Evolutionary conservation across 2,797 vertebrate genomes (phyloP).

Genomic region (Pitangus sulphuratus): DNA sequence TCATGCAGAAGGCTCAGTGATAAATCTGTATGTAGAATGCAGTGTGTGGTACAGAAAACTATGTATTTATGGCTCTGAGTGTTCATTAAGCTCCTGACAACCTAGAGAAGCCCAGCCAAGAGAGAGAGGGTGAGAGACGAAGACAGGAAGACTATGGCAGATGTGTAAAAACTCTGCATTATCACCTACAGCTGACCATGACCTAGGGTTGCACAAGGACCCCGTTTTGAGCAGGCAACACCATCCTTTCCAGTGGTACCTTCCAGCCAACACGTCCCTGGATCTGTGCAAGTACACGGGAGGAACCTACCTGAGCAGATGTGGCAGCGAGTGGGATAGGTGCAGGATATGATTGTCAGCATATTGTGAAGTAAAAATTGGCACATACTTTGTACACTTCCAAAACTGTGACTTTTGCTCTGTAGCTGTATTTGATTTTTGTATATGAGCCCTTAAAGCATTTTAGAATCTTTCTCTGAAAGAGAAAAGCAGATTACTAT

Average conservation of each 20-base stretch:
- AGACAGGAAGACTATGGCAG: not conserved
- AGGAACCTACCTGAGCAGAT: not conserved
- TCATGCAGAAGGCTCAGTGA: not conserved
- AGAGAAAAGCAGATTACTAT: not conserved
- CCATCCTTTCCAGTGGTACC: not conserved
- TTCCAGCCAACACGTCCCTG: fast-evolving
- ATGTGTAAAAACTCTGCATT: not conserved
- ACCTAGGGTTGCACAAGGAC: not conserved
- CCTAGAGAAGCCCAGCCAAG: not conserved
- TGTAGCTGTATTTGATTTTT: not conserved
- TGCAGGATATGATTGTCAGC: not conserved
- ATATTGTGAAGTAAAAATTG: not conserved
- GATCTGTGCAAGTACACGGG: fast-evolving
- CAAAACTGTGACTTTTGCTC: not conserved
- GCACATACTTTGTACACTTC: not conserved
- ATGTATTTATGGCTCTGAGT: not conserved
- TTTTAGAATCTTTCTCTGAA: not conserved
- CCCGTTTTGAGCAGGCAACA: not conserved
- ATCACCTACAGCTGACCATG: not conserved
- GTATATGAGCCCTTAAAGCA: not conserved
- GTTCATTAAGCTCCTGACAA: not conserved
- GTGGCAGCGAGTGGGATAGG: not conserved
- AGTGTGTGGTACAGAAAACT: not conserved
- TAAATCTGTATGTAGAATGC: not conserved
- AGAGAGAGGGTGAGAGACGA: not conserved